Percentiles rank a stretch among this genome's conserved stretches.
phyloP scores from a whole-genome alignment of 2,113 vertebrate species.

The Cacatua alba region DNA sequence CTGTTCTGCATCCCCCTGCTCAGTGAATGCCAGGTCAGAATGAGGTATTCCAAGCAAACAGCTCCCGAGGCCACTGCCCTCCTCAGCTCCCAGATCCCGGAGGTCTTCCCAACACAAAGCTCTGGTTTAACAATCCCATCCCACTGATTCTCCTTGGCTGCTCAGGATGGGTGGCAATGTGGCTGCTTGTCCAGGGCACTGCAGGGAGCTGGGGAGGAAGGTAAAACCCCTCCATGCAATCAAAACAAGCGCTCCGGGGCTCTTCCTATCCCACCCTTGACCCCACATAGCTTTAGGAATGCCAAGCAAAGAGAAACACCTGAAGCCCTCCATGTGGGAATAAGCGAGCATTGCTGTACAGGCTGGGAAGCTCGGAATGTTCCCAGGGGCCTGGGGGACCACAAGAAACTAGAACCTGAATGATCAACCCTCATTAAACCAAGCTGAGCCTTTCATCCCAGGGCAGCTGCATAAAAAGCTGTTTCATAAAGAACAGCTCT shows the following conservation, averaged over 20 bases:
- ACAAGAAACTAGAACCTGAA: neutral
- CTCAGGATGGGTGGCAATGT: neutral
- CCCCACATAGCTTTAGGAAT: accelerated
- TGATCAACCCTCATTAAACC: neutral
- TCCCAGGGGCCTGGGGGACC: neutral
- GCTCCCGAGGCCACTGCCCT: neutral
- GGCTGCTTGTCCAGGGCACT: neutral
- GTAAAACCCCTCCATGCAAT: neutral
- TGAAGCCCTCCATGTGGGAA: neutral
- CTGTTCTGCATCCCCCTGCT: neutral
- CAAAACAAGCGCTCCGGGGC: neutral
- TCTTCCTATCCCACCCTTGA: neutral
- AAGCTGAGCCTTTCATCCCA: neutral
- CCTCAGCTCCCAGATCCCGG: neutral
- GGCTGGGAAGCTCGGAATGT: neutral
- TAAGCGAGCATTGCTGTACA: neutral
- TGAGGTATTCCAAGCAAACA: neutral
- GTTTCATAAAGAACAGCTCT: accelerated
- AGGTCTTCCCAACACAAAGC: neutral
- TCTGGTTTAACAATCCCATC: neutral
- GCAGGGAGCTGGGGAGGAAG: neutral
- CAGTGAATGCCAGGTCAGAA: accelerated
- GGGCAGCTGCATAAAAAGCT: accelerated
- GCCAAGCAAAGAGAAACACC: neutral
- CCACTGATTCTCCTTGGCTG: neutral